Evolutionary conservation across 2,113 vertebrate species (phyloP).

Genomic region (Plestiodon gilberti): DNA sequence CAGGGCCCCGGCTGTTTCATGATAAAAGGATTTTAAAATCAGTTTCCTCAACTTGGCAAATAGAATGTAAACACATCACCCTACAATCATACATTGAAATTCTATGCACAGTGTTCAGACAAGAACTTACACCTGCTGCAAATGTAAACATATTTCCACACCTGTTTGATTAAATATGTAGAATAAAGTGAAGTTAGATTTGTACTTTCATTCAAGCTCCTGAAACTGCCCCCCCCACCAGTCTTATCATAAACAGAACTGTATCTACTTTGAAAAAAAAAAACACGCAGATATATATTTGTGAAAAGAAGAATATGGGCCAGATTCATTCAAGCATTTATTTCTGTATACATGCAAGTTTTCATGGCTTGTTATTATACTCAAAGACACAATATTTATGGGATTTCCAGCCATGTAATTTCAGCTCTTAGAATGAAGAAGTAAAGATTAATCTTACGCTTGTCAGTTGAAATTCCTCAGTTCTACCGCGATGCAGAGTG

Average conservation of each 20-base stretch:
- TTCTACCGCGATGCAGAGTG: no score
- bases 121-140: background rate
- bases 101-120: background rate
- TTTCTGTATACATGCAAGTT: no score
- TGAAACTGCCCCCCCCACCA: background rate
- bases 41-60: background rate
- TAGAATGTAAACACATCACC: background rate
- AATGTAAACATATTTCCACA: constrained; percentile 20
- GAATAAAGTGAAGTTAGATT: background rate
- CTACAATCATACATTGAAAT: background rate
- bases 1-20: background rate
- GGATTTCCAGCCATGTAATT: no score
- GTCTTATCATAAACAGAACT: background rate
- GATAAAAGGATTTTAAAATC: background rate
- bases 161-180: background rate
- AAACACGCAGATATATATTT: background rate
- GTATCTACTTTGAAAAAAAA: background rate
- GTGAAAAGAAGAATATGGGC: background rate
- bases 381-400: no score
- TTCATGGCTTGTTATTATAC: no score
- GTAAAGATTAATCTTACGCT: no score
- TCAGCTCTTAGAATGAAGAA: no score
- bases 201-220: constrained; percentile 1
- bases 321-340: background rate
- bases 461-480: no score